These are phyloP conservation scores for Cyanoderma ruficeps DNA, from an alignment of 2,113 vertebrate species.

Conservation along the genomic window DNA sequence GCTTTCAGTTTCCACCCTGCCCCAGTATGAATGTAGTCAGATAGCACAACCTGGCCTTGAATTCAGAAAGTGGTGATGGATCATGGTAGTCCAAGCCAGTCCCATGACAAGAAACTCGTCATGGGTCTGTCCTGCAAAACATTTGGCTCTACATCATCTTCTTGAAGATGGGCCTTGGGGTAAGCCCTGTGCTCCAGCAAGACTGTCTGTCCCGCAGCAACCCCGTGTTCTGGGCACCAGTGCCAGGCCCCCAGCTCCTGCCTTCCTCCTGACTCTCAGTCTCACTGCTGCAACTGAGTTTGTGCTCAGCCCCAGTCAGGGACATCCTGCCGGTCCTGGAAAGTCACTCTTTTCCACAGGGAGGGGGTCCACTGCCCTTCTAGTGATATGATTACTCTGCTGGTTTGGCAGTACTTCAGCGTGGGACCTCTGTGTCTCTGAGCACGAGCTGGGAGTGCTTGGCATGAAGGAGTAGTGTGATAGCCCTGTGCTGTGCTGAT, in stretches of 20 bases:
- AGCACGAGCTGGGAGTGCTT: background rate
- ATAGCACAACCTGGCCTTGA: background rate
- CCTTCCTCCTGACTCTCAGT: background rate
- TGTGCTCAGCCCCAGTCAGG: background rate
- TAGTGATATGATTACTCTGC: accelerated
- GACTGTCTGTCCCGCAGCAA: background rate
- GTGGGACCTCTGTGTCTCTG: background rate
- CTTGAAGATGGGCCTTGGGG: background rate
- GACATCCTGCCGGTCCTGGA: background rate
- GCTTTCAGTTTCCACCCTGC: background rate
- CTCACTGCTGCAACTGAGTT: background rate
- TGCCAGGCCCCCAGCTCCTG: background rate
- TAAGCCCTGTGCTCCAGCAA: accelerated
- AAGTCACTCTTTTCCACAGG: accelerated
- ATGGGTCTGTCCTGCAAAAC: background rate
- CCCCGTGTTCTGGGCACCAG: background rate
- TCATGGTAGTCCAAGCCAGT: background rate
- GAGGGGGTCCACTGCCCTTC: background rate
- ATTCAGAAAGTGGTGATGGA: background rate
- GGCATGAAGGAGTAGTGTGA: background rate
- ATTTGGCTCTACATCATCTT: background rate
- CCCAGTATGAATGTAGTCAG: background rate
- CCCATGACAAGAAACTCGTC: background rate
- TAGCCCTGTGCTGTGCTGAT: background rate
- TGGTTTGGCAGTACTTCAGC: background rate